Percentiles rank a stretch among this genome's conserved stretches.
Evolutionary conservation across 2,113 vertebrate genomes (phyloP).

Genomic region (Pontoporia blainvillei): DNA sequence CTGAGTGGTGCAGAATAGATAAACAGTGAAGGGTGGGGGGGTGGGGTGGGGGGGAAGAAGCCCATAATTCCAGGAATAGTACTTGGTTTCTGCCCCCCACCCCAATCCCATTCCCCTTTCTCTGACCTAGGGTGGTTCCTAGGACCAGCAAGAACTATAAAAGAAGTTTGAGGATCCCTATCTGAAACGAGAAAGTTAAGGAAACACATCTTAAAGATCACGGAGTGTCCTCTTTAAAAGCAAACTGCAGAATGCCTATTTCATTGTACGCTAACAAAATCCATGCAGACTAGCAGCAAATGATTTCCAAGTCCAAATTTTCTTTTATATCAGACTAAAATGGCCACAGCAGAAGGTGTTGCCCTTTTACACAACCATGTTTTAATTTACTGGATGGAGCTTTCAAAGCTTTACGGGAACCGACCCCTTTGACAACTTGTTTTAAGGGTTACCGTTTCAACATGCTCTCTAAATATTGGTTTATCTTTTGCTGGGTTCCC

Average conservation of each 20-base stretch:
- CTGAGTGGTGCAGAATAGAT: constrained; percentile 73
- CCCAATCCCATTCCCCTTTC: background rate
- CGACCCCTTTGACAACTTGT: constrained; percentile 31
- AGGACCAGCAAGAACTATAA: background rate
- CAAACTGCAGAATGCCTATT: background rate
- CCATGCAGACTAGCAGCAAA: background rate
- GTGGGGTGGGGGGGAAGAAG: background rate
- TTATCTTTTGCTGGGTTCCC: constrained; percentile 19
- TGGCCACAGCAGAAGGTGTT: constrained; percentile 30
- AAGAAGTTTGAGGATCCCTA: constrained; percentile 23
- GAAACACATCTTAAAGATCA: background rate
- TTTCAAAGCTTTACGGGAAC: constrained; percentile 16
- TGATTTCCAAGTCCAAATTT: constrained; percentile 43
- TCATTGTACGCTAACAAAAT: constrained; percentile 37
- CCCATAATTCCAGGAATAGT: constrained; percentile 53
- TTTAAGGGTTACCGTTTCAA: constrained; percentile 43
- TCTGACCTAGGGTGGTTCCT: constrained; percentile 30
- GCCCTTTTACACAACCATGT: background rate
- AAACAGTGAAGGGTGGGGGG: constrained; percentile 3
- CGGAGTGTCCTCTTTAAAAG: constrained; percentile 41
- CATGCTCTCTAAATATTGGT: constrained; percentile 14
- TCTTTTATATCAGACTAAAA: constrained; percentile 28
- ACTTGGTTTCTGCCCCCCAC: background rate
- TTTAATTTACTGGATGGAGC: constrained; percentile 33
- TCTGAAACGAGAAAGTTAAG: constrained; percentile 13